These are phyloP conservation scores for Drosophila obscura DNA, from an alignment of 1,140 invertebrate species.

Conservation along the genomic window DNA sequence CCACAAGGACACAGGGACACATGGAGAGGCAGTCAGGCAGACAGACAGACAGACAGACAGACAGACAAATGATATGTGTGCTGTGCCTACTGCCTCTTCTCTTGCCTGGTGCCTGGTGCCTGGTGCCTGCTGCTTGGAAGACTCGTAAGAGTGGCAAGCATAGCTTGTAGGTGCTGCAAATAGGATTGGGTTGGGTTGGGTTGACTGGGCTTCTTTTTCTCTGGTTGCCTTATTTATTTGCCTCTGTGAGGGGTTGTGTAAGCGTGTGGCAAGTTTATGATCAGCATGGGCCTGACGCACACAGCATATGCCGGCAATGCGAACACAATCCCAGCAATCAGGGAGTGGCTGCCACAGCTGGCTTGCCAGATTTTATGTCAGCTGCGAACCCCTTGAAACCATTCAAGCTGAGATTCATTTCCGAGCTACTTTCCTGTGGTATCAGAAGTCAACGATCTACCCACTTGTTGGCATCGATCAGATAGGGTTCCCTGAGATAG, in stretches of 20 bases:
- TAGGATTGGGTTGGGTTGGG: slow-evolving; percentile 41
- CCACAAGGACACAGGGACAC: slow-evolving; percentile 32
- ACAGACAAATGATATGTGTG: slow-evolving; percentile 70
- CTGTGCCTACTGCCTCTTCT: slow-evolving; percentile 39
- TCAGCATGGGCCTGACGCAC: slow-evolving; percentile 66
- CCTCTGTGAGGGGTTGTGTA: slow-evolving; percentile 8
- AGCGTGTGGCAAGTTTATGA: slow-evolving; percentile 68
- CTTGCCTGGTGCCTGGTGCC: not conserved
- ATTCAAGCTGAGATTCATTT: not conserved
- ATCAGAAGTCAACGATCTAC: not conserved
- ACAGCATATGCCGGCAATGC: slow-evolving; percentile 62
- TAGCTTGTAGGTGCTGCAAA: slow-evolving; percentile 37
- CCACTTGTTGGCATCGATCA: slow-evolving; percentile 23
- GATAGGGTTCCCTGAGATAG: not conserved
- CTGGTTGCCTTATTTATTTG: slow-evolving; percentile 60
- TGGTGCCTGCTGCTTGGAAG: slow-evolving; percentile 13
- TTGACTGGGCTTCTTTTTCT: slow-evolving; percentile 27
- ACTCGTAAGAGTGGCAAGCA: slow-evolving; percentile 36
- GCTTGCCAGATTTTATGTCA: not conserved
- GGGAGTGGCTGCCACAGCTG: not conserved
- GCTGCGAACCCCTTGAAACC: not conserved
- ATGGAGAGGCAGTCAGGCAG: slow-evolving; percentile 19
- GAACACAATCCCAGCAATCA: slow-evolving; percentile 52
- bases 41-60: slow-evolving; percentile 13
- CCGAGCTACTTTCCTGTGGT: not conserved